Base-by-base conservation (phyloP, 2,797 vertebrate species). In the Lepus oiostolus region DNA sequence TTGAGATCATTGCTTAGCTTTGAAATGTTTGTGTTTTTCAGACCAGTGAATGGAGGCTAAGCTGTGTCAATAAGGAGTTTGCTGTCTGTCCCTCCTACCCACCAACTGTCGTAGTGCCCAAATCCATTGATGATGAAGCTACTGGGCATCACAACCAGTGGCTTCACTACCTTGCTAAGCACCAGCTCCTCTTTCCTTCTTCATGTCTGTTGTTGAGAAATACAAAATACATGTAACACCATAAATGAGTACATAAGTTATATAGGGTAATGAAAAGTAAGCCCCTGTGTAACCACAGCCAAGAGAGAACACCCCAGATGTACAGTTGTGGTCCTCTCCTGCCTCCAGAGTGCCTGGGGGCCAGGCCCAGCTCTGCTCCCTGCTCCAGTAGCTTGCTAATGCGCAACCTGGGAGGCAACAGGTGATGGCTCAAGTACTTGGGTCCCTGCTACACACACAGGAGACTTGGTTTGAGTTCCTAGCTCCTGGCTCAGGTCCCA, bases 21-120 rank as follows among this genome's bases (percentile, higher is more conserved):
- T 89, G 65, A 95, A 92, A 32, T 93, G 19, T 71, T 14, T 96
- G 42, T 96, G 74, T 97, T 85, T 98, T 97, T 14, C 98, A 99
- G 99, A 99, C 99, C 80, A 98, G 99, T 30, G 99, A 99, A 63
- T 99, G 99, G 99, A 98, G 99, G 76, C 96, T 99, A 71, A 99
- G 99, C 97, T 98, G 98, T 1, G 98, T 99, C 93, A 99, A 99
- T 97, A 99, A 99, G 98, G 99, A 99, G 35, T 99, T 99, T 98
- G 98, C 97, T 0, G 98, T 99, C 91, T 99, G 99, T 94, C 96
- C 98, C 0, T 99, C 99, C 5, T 99, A 99, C 96, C 99, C 99
- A 1, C 96, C 99, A 0, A 93, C 99, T 16, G 98, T 99, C 96
- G 98, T 98, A 0, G 99, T 99, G 42, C 99, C 99, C 89, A 99